phyloP scores from a whole-genome alignment of 2,113 vertebrate species.

The Puffinus mauretanicus region DNA sequence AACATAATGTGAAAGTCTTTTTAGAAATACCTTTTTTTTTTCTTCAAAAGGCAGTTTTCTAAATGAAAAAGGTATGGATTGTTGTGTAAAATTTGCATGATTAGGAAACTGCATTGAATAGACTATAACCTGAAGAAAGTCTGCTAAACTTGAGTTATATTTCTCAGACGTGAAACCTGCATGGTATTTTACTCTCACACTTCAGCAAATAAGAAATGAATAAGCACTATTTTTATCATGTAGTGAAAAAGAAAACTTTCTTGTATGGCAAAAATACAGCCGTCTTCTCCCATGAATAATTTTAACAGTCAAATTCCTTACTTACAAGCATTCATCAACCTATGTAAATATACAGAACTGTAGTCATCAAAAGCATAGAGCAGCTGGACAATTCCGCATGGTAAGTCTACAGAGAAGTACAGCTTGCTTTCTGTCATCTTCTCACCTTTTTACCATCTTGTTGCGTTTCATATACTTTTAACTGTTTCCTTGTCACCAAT shows the following conservation, averaged over 20 bases:
- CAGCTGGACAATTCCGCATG: not conserved
- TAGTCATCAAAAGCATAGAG: not conserved
- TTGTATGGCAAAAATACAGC: not conserved
- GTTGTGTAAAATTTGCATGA: not conserved
- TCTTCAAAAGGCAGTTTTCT: not conserved
- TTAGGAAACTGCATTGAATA: not conserved
- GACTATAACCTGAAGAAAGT: not conserved
- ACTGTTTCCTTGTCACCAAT: not conserved
- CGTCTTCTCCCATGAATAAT: not conserved
- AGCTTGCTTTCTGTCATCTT: not conserved
- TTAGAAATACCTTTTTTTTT: not conserved
- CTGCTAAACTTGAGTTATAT: not conserved
- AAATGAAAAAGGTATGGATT: not conserved
- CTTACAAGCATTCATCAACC: not conserved
- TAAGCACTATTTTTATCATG: not conserved
- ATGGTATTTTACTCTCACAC: not conserved
- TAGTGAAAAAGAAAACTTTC: not conserved
- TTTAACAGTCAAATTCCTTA: not conserved
- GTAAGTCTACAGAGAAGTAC: not conserved
- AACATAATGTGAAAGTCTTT: not conserved
- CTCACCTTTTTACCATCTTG: not conserved
- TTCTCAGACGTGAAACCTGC: rapidly evolving
- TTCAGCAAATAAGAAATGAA: not conserved
- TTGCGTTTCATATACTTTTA: not conserved
- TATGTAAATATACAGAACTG: not conserved